Conservation (phyloP, 2,113 vertebrate genomes). For the Syngnathus typhle region DNA sequence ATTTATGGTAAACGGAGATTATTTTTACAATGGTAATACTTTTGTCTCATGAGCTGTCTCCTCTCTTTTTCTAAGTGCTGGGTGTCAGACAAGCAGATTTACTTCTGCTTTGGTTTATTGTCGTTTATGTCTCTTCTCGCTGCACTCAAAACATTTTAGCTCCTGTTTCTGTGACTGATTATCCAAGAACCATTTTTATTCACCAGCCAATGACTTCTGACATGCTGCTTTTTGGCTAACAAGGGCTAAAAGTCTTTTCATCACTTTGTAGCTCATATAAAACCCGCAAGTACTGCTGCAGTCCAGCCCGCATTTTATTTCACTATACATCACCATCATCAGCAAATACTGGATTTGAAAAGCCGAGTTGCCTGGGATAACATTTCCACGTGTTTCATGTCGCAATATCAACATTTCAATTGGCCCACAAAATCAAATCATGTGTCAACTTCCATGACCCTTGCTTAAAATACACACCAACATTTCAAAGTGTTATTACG, state of each 20-base stretch:
- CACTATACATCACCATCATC: neutral
- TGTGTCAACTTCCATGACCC: too few relatives aligned
- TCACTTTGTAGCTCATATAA: slow-evolving; percentile 14
- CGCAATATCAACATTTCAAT: neutral
- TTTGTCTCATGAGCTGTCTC: slow-evolving; percentile 1
- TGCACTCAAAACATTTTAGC: slow-evolving; percentile 9
- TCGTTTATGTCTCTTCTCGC: neutral
- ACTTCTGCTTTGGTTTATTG: neutral
- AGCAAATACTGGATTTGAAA: neutral
- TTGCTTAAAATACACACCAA: too few relatives aligned
- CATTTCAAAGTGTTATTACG: too few relatives aligned
- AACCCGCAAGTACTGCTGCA: neutral
- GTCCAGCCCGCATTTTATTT: neutral
- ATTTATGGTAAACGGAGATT: neutral
- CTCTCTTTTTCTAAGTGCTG: slow-evolving; percentile 5
- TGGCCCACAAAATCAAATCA: too few relatives aligned
- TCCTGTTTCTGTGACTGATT: slow-evolving; percentile 18
- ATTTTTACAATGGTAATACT: neutral
- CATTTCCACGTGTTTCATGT: neutral
- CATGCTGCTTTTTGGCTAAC: slow-evolving; percentile 16
- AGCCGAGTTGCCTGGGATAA: neutral
- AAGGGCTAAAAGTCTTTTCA: slow-evolving; percentile 25
- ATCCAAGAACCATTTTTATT: slow-evolving; percentile 2
- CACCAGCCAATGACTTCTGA: neutral
- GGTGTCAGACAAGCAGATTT: neutral